Evolutionary conservation across 2,113 vertebrate genomes (phyloP).

Genomic region (Rhinolophus sinicus): DNA sequence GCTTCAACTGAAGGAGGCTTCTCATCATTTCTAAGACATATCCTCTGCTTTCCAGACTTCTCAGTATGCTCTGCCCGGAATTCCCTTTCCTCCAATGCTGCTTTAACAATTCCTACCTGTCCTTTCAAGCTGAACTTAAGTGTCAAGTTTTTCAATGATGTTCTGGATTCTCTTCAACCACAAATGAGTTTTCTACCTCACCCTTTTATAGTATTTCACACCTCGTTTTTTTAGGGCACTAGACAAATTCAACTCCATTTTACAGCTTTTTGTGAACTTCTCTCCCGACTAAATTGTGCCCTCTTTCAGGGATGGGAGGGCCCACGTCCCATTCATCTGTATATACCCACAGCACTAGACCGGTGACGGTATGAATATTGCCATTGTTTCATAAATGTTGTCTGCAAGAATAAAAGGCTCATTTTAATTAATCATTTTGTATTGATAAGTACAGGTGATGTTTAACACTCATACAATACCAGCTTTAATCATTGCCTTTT

Average conservation of each 20-base stretch:
- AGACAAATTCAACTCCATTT: not conserved
- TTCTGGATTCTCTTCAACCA: constrained; percentile 21
- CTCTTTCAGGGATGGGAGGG: not conserved
- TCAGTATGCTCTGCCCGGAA: constrained; percentile 16
- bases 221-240: not conserved
- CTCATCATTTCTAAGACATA: not conserved
- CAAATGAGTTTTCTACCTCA: not conserved
- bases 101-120: not conserved
- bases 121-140: constrained; percentile 15
- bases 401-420: constrained; percentile 30
- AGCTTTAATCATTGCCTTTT: constrained; percentile 24
- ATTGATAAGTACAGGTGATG: not conserved
- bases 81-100: not conserved
- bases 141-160: not conserved
- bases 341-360: not conserved
- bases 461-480: not conserved
- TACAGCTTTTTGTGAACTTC: not conserved
- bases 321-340: not conserved
- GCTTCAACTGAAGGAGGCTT: not conserved
- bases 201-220: not conserved
- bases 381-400: not conserved
- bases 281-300: not conserved
- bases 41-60: not conserved
- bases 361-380: not conserved
- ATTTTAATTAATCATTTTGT: constrained; percentile 57